Evolutionary conservation across 2,888 invertebrate species (phyloP), one percentile per base, ranked within the genome.

Genomic region (Aethes cnicana): DNA sequence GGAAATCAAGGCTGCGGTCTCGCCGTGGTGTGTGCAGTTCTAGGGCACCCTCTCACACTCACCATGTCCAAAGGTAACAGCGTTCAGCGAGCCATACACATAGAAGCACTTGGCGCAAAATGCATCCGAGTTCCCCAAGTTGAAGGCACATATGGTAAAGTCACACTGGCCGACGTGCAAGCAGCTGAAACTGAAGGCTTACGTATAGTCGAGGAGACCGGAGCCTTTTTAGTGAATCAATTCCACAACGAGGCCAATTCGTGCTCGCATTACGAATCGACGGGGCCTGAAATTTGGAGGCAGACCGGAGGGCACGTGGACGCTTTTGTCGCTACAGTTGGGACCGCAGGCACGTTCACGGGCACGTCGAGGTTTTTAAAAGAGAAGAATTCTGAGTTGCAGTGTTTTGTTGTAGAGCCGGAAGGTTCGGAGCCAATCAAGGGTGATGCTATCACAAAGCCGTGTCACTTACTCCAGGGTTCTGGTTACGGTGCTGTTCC

Each of bases 251-350:
- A 70, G 0, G 72, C 66, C 0, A 88, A 88, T 52, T 62, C 77
- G 1, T 63, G 72, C 0, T 69, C 88, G 0, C 88, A 89, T 64
- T 89, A 88, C 57, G 53, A 65, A n/a, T 74, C 77, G 1, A 89
- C 89, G 0, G 88, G 89, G 0, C 89, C 88, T 1, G 88, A 89
- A 60, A 88, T 89, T 56, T 89, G 88, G 88, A 74, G 64, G 39
- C 88, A 89, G 54, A 84, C 87, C 3, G 88, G 88, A 6, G 78
- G 84, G 12, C 83, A 61, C 2, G 76, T 89, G 1, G 86, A 89
- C 41, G 88, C 75, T 1, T 88, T 87, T 47, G 69, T 88, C 6
- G 84, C 84, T 0, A 76, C 85, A 2, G 82, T 88, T 1, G 88
- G 88, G 1, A 89, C 88, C 0, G 82, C 82, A 0, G 88, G 88